Percentiles rank a stretch among this genome's conserved stretches.
Conservation (phyloP, 2,888 invertebrate species). For the Lissocephala sabroskyi region DNA sequence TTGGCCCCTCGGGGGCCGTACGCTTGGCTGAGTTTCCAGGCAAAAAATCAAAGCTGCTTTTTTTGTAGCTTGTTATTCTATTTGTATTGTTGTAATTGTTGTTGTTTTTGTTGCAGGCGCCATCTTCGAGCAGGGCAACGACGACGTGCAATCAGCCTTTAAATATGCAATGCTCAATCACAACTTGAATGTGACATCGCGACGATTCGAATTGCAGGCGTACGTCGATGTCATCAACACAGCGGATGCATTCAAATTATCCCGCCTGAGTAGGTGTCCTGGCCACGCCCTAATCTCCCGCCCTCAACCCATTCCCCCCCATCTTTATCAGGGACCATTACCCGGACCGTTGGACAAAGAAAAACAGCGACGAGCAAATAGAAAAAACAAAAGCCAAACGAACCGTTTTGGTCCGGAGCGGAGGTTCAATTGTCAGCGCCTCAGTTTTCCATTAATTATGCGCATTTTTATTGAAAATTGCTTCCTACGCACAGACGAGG, state of each 20-base stretch:
- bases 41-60: too few relatives aligned
- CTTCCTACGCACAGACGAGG: slow-evolving; percentile 21
- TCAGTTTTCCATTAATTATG: slow-evolving; percentile 47
- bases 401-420: neutral
- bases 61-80: slow-evolving; percentile 4
- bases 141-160: slow-evolving; percentile 93
- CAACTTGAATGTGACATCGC: slow-evolving; percentile 86
- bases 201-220: slow-evolving; percentile 88
- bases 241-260: slow-evolving; percentile 93
- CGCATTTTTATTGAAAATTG: slow-evolving; percentile 59
- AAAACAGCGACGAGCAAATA: neutral
- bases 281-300: neutral
- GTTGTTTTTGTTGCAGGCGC: slow-evolving; percentile 78
- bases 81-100: slow-evolving; percentile 18
- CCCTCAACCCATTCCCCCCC: neutral
- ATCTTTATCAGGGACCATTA: neutral
- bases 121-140: slow-evolving; percentile 92
- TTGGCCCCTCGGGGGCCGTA: slow-evolving; percentile 16
- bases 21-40: too few relatives aligned
- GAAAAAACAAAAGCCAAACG: slow-evolving; percentile 1
- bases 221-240: slow-evolving; percentile 94
- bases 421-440: slow-evolving; percentile 3
- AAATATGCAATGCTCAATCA: slow-evolving; percentile 90
- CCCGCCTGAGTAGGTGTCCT: slow-evolving; percentile 85
- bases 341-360: slow-evolving; percentile 1